Evolutionary conservation across 2,888 invertebrate genomes (phyloP).

Genomic region (Drosophila macrospina): DNA sequence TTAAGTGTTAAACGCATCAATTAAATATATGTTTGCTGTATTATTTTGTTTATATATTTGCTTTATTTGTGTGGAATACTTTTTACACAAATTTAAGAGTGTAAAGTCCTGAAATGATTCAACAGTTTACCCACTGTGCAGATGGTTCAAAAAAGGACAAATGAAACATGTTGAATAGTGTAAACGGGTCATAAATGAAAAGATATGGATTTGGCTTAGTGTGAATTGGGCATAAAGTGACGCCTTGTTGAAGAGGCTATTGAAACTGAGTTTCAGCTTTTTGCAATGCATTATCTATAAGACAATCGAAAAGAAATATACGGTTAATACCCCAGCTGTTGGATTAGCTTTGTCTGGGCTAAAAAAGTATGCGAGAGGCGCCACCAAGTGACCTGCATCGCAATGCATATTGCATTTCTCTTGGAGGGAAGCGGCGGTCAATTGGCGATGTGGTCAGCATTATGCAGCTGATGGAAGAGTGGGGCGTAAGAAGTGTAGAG

Average conservation of each 20-base stretch:
- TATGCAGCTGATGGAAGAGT: background rate
- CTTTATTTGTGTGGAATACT: too few species aligned
- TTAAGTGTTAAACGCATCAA: too few species aligned
- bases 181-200: too few species aligned
- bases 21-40: too few species aligned
- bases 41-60: too few species aligned
- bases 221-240: background rate
- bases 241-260: background rate
- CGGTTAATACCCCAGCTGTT: slow-evolving; percentile 3
- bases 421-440: slow-evolving; percentile 6
- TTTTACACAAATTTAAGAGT: too few species aligned
- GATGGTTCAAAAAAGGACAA: too few species aligned
- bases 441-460: slow-evolving; percentile 20
- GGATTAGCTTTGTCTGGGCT: slow-evolving; percentile 8
- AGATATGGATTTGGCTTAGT: too few species aligned
- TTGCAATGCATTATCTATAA: background rate
- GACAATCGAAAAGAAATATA: background rate
- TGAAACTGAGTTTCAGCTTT: background rate
- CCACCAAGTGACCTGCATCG: slow-evolving; percentile 28
- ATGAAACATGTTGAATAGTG: too few species aligned
- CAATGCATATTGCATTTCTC: slow-evolving; percentile 32
- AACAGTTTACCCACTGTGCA: too few species aligned
- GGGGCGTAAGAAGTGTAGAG: background rate
- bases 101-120: too few species aligned
- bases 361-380: slow-evolving; percentile 3